Conservation (phyloP, 1,140 invertebrate species). For the Tetramorium parvispinum region DNA sequence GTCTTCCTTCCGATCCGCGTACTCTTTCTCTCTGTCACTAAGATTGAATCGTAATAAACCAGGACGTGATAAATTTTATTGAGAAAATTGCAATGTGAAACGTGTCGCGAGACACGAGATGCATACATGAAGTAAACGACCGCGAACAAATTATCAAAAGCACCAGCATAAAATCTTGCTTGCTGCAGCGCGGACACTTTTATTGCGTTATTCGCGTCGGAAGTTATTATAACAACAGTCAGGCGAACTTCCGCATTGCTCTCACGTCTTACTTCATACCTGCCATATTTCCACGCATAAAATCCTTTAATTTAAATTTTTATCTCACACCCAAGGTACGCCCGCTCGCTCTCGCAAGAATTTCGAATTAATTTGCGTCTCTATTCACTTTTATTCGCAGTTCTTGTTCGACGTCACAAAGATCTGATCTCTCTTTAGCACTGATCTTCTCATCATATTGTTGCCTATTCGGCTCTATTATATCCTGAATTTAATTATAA, state of each 20-base stretch:
- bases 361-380: slow-evolving; percentile 25
- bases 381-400: slow-evolving; percentile 20
- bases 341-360: slow-evolving; percentile 1
- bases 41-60: slow-evolving; percentile 47
- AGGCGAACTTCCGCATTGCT: slow-evolving; percentile 14
- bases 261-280: slow-evolving; percentile 19
- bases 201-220: not conserved
- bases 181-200: slow-evolving; percentile 7
- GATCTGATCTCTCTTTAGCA: slow-evolving; percentile 21
- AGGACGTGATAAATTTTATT: slow-evolving; percentile 34
- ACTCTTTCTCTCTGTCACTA: not conserved
- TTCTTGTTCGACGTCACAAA: slow-evolving; percentile 4
- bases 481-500: slow-evolving; percentile 35
- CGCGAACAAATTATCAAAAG: slow-evolving; percentile 24
- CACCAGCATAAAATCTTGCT: slow-evolving; percentile 16
- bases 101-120: not conserved
- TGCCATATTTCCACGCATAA: slow-evolving; percentile 1
- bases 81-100: slow-evolving; percentile 12
- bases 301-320: slow-evolving; percentile 32
- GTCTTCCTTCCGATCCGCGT: slow-evolving; percentile 14
- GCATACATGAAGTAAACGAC: slow-evolving; percentile 16
- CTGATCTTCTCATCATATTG: slow-evolving; percentile 7
- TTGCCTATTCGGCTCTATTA: slow-evolving; percentile 21
- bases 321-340: not conserved
- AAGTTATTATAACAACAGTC: slow-evolving; percentile 31